Evolutionary conservation across 1,140 invertebrate species (phyloP).

Genomic region (Ooceraea biroi): DNA sequence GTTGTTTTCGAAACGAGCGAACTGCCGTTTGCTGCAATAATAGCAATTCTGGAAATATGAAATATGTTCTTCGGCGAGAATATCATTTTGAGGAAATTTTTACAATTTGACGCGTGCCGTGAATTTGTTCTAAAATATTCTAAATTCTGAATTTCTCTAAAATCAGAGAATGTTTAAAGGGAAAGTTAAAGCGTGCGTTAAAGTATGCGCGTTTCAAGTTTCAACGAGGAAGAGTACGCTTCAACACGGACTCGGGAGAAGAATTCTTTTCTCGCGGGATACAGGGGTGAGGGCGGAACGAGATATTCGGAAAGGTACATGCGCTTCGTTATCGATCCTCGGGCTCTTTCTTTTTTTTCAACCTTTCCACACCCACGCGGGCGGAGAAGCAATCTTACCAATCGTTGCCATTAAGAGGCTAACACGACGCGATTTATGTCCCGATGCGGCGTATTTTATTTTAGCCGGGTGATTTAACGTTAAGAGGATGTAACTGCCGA

Average conservation of each 20-base stretch:
- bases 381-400: conserved; percentile 24
- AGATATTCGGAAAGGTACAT: conserved; percentile 27
- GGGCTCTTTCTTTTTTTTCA: conserved; percentile 1
- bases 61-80: neutral
- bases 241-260: neutral
- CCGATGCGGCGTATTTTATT: conserved; percentile 42
- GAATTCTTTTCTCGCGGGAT: conserved; percentile 14
- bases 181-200: neutral
- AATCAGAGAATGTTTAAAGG: neutral
- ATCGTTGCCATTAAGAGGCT: conserved; percentile 41
- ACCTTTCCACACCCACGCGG: conserved; percentile 26
- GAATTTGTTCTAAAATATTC: neutral
- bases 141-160: neutral
- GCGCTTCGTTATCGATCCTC: conserved; percentile 62
- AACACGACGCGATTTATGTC: conserved; percentile 44
- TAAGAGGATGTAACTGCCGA: conserved; percentile 59
- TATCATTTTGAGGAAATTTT: neutral
- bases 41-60: neutral
- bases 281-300: neutral
- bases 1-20: too few relatives aligned
- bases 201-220: neutral
- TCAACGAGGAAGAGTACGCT: conserved; percentile 18
- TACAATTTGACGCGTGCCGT: neutral
- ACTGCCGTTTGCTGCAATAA: too few relatives aligned
- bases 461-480: conserved; percentile 26